phyloP scores from a whole-genome alignment of 1,140 invertebrate species.

The Hyposmocoma kahamanoa region DNA sequence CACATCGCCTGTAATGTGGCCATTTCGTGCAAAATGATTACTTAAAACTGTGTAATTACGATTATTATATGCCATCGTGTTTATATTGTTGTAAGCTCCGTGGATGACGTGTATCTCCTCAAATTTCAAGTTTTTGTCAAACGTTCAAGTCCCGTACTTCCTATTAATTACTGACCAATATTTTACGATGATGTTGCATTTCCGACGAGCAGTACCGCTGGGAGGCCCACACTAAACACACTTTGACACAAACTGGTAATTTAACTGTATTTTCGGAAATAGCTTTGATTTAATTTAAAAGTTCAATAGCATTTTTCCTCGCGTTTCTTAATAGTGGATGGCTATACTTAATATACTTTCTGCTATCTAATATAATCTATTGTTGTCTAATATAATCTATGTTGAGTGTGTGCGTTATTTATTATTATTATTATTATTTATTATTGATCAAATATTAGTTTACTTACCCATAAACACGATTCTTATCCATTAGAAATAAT shows the following conservation, averaged over 20 bases:
- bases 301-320: too few species aligned
- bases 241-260: neutral
- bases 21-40: neutral
- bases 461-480: too few species aligned
- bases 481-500: too few species aligned
- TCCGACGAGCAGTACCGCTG: neutral
- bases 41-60: constrained; percentile 2
- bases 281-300: too few species aligned
- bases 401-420: too few species aligned
- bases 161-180: neutral
- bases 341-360: too few species aligned
- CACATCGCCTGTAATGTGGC: neutral
- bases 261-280: too few species aligned
- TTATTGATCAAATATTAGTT: too few species aligned
- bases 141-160: neutral
- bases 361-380: too few species aligned
- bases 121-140: neutral
- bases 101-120: neutral
- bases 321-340: too few species aligned
- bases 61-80: neutral
- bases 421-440: too few species aligned
- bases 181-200: neutral
- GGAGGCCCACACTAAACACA: neutral
- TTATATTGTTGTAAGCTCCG: neutral
- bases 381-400: too few species aligned